These are phyloP conservation scores for Caradrina clavipalpis DNA, from an alignment of 2,888 invertebrate species.

Conservation along the genomic window DNA sequence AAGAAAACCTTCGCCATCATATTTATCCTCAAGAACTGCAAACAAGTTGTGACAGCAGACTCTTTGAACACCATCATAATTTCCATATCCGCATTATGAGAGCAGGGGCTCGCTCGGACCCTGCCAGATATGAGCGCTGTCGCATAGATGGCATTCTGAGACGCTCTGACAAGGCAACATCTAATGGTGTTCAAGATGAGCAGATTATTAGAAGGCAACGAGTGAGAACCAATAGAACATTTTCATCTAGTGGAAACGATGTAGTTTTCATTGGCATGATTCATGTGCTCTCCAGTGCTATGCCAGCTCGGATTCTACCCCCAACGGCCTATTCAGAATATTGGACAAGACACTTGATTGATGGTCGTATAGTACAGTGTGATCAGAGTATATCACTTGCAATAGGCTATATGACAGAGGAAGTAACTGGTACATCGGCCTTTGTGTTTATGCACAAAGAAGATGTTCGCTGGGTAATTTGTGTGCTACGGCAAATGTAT, in stretches of 20 bases:
- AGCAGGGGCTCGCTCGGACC: constrained; percentile 93
- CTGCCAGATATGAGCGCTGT: constrained; percentile 93
- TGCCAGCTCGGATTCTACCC: constrained; percentile 92
- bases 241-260: constrained; percentile 92
- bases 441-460: constrained; percentile 97
- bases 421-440: constrained; percentile 96
- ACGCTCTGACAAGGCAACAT: constrained; percentile 91
- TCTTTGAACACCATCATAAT: constrained; percentile 88
- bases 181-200: constrained; percentile 88
- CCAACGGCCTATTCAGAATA: constrained; percentile 95
- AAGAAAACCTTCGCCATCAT: constrained; percentile 93
- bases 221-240: constrained; percentile 88
- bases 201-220: constrained; percentile 88
- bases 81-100: constrained; percentile 92
- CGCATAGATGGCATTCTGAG: constrained; percentile 93
- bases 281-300: constrained; percentile 90
- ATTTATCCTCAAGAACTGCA: constrained; percentile 91
- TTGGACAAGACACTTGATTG: constrained; percentile 96
- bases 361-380: constrained; percentile 97
- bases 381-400: constrained; percentile 97
- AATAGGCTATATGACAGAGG: constrained; percentile 97
- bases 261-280: constrained; percentile 94
- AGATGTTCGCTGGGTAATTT: constrained; percentile 97
- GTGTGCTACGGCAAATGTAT: constrained; percentile 97
- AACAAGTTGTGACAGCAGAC: constrained; percentile 76